Evolutionary conservation across 2,797 vertebrate genomes (phyloP), one percentile per base, ranked within the genome.

Genomic region (Stomatorhinus walkeri): DNA sequence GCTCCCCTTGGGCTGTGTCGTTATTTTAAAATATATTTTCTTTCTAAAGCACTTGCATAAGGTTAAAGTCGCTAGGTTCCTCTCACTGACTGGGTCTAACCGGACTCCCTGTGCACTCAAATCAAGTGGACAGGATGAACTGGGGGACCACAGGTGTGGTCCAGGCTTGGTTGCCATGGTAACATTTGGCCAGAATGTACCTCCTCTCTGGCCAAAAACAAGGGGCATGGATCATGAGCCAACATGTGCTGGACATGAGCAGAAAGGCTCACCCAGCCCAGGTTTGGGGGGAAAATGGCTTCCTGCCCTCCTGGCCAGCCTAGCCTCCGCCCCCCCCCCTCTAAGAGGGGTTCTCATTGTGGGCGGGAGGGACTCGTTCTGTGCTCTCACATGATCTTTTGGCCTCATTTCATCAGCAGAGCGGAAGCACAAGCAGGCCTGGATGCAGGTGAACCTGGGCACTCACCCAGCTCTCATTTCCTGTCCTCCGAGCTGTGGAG

Each of bases 391-490:
- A 40, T 16, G 51, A 54, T 52, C 85, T 7, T 51, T 85, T 28
- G 48, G 48, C n/a, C 46, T 28, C 84, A 54, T 32, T 85, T 22
- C 84, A 32, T 24, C 46, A 54, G 49, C 49, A 28, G n/a, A 19
- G 8, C 43, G 48, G 51, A 9, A 32, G 16, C 32, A 87, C 7
- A 14, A 19, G 43, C 81, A 59, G 32, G 72, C 32, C 72, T 83
- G 88, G 8, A 40, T 59, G 10, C 24, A 83, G 76, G 76, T 51
- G 61, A 81, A 76, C 4, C 64, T 68, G 46, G 87, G 36, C 72
- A 28, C 86, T n/a, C 0, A 43, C 51, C 40, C 14, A 84, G 28
- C 14, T 64, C 59, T 83, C 28, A 84, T 89, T 87, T 89, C 89
- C 89, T 84, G 85, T 32, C 83, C 40, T 48, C 51, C 1, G 36